Conservation (phyloP, 2,888 invertebrate genomes). For the Pomacea canaliculata region DNA sequence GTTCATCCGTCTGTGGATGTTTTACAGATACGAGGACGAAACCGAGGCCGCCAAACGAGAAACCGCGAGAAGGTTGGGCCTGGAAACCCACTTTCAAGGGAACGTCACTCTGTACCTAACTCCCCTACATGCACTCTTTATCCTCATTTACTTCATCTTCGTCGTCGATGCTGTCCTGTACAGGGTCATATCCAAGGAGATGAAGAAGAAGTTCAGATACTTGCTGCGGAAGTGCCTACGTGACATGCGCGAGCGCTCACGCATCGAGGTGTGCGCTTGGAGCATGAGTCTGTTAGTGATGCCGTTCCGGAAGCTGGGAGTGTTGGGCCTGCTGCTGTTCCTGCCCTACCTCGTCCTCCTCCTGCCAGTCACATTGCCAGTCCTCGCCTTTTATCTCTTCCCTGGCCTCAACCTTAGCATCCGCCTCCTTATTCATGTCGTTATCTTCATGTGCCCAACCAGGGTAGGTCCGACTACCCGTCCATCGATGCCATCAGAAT, state of each 20-base stretch:
- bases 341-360: slow-evolving; percentile 51
- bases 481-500: too few species aligned
- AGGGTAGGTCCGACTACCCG: slow-evolving; percentile 3
- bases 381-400: slow-evolving; percentile 56
- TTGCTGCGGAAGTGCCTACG: slow-evolving; percentile 49
- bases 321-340: slow-evolving; percentile 52
- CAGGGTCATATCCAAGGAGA: slow-evolving; percentile 40
- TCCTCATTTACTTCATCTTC: slow-evolving; percentile 56
- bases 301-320: slow-evolving; percentile 49
- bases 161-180: slow-evolving; percentile 46
- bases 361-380: slow-evolving; percentile 45
- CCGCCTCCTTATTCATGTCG: slow-evolving; percentile 51
- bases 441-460: slow-evolving; percentile 45
- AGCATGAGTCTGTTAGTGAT: slow-evolving; percentile 46
- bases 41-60: neutral
- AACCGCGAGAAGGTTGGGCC: slow-evolving; percentile 21
- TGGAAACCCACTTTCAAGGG: slow-evolving; percentile 44
- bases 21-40: slow-evolving; percentile 13
- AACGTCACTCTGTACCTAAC: slow-evolving; percentile 56
- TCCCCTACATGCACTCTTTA: slow-evolving; percentile 58
- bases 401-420: slow-evolving; percentile 59
- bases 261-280: slow-evolving; percentile 35
- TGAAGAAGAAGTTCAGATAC: slow-evolving; percentile 44
- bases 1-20: slow-evolving; percentile 15
- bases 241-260: slow-evolving; percentile 50